Percentiles rank a stretch among this genome's conserved stretches.
Conservation (phyloP, 1,140 invertebrate species). For the Sminthurides bifidus region DNA sequence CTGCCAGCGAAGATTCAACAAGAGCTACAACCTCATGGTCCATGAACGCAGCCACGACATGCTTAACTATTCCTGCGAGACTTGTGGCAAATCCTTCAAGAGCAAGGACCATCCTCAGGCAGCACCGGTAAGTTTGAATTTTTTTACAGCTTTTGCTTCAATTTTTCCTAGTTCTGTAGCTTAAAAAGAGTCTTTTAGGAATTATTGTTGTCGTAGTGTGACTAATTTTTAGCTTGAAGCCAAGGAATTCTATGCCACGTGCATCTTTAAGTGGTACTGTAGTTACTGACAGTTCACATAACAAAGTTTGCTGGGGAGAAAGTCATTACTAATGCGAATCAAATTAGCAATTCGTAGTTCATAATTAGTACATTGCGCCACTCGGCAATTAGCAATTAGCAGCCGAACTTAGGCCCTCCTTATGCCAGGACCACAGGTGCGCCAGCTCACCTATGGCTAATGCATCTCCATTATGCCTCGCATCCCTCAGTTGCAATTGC, state of each 20-base stretch:
- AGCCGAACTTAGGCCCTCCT: too few relatives aligned
- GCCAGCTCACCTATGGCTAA: too few relatives aligned
- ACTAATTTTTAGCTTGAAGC: background rate
- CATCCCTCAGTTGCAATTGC: too few relatives aligned
- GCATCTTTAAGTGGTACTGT: background rate
- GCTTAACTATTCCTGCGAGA: conserved; percentile 94
- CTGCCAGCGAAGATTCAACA: conserved; percentile 96
- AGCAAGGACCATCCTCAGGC: conserved; percentile 89
- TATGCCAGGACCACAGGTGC: too few relatives aligned
- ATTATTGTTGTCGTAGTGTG: background rate
- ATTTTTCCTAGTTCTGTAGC: background rate
- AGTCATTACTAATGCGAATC: too few relatives aligned
- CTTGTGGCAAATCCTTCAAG: conserved; percentile 97
- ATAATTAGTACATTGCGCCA: too few relatives aligned
- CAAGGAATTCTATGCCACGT: background rate
- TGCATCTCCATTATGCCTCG: too few relatives aligned
- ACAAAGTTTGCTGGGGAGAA: too few relatives aligned
- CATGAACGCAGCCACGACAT: conserved; percentile 97
- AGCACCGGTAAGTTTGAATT: conserved; percentile 67
- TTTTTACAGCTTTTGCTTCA: background rate
- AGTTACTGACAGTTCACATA: too few relatives aligned
- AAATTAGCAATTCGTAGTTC: too few relatives aligned
- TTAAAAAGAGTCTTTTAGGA: background rate
- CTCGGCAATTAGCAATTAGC: too few relatives aligned
- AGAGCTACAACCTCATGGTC: conserved; percentile 98